Evolutionary conservation across 2,797 vertebrate species (phyloP), one percentile per base, ranked within the genome.

Genomic region (Takifugu rubripes): DNA sequence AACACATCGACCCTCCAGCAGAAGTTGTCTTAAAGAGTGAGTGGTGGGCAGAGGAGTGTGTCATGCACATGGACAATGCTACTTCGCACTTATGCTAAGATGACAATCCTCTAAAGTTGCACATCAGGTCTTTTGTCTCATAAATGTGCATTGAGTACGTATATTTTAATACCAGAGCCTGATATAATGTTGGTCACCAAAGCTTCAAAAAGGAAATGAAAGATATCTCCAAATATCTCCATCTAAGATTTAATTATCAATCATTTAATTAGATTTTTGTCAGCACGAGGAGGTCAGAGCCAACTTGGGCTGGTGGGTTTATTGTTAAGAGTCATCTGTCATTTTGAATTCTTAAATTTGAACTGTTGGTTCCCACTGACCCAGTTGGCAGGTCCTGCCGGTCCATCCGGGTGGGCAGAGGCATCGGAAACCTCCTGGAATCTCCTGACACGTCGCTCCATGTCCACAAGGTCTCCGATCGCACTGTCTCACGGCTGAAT

Each of bases 321-420:
- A 33, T 0, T 9, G 31, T 33, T 33, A 10, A 1, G 2, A 33
- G 31, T 33, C 15, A 3, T 44, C 43, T 48, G 6, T 25, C 25
- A 21, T 26, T 45, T 54, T 49, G 49, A 59, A 36, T 12, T 36
- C 36, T 40, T 4, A 40, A 40, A 1, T 12, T 1, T 14, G 36
- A 40, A 14, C 1, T 36, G 33, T 12, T 9, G 10, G 4, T n/a
- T 47, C 2, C 5, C 65, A 82, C 90, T 88, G 77, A 93, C 92
- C 92, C 46, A 92, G 86, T 74, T 90, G 89, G 77, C 92, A 93
- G 0, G 91, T 92, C 61, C 90, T 84, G 70, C 91, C 92, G 0
- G 77, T 87, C 92, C 92, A 93, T 55, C 87, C 89, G 0, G 83
- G 84, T 0, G 90, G 87, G 70, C 92, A 93, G 24, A 91, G 70